phyloP scores from a whole-genome alignment of 2,888 invertebrate genomes.

The Poecilus cupreus region DNA sequence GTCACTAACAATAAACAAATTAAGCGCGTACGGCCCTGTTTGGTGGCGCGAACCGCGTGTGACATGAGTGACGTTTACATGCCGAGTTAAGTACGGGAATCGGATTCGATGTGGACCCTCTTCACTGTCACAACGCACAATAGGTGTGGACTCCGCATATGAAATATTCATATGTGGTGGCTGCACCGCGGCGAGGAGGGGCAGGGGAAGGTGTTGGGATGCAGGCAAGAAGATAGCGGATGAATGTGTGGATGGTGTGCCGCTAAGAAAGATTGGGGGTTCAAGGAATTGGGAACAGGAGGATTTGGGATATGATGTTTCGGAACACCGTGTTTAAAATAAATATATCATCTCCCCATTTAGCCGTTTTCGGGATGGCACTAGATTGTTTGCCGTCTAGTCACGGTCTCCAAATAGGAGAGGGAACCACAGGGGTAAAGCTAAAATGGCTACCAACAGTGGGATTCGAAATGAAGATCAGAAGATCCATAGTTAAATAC shows the following conservation, averaged over 20 bases:
- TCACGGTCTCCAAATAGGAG: too few relatives aligned
- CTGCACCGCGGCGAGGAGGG: background rate
- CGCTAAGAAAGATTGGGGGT: background rate
- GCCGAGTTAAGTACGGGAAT: constrained; percentile 65
- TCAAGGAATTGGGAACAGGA: background rate
- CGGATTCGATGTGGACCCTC: constrained; percentile 69
- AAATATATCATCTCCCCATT: too few relatives aligned
- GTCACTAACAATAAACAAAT: constrained; percentile 46
- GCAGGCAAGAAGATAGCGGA: background rate
- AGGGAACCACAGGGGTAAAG: too few relatives aligned
- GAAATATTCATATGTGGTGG: constrained; percentile 68
- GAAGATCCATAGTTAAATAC: too few relatives aligned
- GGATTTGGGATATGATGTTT: background rate
- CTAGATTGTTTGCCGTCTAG: too few relatives aligned
- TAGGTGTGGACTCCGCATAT: constrained; percentile 70
- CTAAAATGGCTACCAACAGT: too few relatives aligned
- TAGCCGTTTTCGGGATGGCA: too few relatives aligned
- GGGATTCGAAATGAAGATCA: too few relatives aligned
- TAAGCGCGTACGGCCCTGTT: constrained; percentile 21
- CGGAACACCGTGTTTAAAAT: background rate
- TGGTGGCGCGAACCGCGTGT: constrained; percentile 25
- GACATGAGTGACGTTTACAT: constrained; percentile 64
- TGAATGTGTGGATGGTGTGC: background rate
- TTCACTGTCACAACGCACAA: constrained; percentile 70
- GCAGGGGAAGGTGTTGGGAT: background rate